Evolutionary conservation across 2,113 vertebrate species (phyloP).

Genomic region (Pseudorasbora parva): DNA sequence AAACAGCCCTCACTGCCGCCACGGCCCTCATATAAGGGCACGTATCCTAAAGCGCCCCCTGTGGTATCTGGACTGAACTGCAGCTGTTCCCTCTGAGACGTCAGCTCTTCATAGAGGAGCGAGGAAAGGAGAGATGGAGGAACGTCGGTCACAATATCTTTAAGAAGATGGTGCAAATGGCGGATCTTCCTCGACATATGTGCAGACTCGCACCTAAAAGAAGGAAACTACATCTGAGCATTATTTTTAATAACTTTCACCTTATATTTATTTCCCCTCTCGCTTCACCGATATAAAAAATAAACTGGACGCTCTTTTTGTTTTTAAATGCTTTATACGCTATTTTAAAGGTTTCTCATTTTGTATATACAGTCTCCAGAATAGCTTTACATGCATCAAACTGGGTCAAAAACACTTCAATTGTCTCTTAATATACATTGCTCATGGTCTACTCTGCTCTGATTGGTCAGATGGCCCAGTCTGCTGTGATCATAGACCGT

Average conservation of each 20-base stretch:
- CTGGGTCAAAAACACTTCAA: no score
- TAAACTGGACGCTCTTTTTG: neutral
- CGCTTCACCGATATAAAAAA: neutral
- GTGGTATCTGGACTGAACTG: constrained; percentile 74
- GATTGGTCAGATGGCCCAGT: no score
- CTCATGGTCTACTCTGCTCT: no score
- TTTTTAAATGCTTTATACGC: neutral
- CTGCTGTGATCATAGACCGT: no score
- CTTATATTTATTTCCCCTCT: neutral
- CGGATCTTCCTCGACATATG: constrained; percentile 47
- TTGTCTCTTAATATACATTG: no score
- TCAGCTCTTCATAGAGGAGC: constrained; percentile 80
- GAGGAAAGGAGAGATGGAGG: constrained; percentile 72
- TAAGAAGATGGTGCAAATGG: constrained; percentile 67
- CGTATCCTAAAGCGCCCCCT: constrained; percentile 78
- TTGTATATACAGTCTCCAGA: no score
- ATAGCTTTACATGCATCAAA: no score
- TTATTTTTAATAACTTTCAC: neutral
- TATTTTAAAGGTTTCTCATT: no score
- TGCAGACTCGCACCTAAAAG: constrained; percentile 64
- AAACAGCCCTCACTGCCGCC: constrained; percentile 67
- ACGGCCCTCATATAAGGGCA: constrained; percentile 55
- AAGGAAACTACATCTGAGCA: neutral
- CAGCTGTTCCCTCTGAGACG: constrained; percentile 63
- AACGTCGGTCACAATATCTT: constrained; percentile 70